Base-by-base conservation (phyloP, 2,888 invertebrate genomes). In the Mythimna lalbum region DNA sequence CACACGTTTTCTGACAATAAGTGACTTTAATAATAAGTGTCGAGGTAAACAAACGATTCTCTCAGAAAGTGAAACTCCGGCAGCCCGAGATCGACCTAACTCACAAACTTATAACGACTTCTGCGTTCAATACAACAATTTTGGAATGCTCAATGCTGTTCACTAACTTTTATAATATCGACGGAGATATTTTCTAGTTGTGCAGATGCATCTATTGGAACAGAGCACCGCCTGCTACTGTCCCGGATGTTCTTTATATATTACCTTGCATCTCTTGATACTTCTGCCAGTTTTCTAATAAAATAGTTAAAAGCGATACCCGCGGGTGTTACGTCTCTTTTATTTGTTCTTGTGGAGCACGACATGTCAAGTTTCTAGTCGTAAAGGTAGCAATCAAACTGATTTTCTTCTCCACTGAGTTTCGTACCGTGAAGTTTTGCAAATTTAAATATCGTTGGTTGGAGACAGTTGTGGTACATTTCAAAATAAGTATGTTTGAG, bases 121-220 rank as follows among this genome's bases (percentile, higher is more conserved):
- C 10, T 53, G 36, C 36, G 23, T 69, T 62, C 49, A 50, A 72
- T 73, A 62, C 43, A 74, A 71, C 47, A 70, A 74, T 69, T 55
- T 69, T 31, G 50, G 19, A 63, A 73, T 76, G 63, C 57, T 52
- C 50, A 43, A 52, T 57, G 14, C 53, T 63, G 66, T 74, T 68
- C 50, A 23, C 66, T 10, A 72, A 72, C 61, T 75, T 75, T 74
- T 70, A 76, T 76, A 80, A 80, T 76, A 81, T 78, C 67, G 65
- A 55, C 60, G 63, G 49, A 69, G 33, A 72, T 74, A 81, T 75
- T 63, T 78, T 55, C 27, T 67, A 63, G 69, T 63, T 64, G 56
- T 69, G 59, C 69, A 57, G 71, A 74, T 78, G 72, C 67, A 62
- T 77, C 56, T 78, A 74, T 72, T 65, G 73, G 69, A 62, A 59